Conservation (phyloP, 2,797 vertebrate species). For the Cynopterus sphinx region DNA sequence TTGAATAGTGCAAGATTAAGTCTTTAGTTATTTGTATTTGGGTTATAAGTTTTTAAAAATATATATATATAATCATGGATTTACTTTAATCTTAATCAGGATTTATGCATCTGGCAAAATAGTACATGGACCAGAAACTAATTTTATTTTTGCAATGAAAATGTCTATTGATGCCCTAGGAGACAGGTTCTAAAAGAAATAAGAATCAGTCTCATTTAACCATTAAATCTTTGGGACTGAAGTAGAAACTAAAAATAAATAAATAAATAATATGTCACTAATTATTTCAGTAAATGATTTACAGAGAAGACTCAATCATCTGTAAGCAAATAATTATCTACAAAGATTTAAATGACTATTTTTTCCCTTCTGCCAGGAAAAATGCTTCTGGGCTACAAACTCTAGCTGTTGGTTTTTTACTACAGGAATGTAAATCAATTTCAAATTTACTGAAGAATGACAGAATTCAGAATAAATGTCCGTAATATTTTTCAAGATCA, state of each 20-base stretch:
- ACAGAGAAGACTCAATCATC: neutral
- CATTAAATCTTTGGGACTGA: neutral
- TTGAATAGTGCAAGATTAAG: neutral
- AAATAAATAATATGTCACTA: neutral
- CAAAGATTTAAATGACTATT: conserved; percentile 25
- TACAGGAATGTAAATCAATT: conserved; percentile 1
- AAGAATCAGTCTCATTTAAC: neutral
- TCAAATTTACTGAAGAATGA: conserved; percentile 38
- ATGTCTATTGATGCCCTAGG: neutral
- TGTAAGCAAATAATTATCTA: conserved; percentile 31
- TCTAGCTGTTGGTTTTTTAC: conserved; percentile 37
- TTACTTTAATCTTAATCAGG: neutral
- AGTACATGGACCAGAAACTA: neutral
- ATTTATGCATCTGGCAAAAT: neutral
- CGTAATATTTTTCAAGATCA: neutral
- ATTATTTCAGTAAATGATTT: conserved; percentile 38
- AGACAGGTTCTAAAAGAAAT: neutral
- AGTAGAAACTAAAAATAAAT: neutral
- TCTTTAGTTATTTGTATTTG: neutral
- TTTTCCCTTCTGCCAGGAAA: conserved; percentile 46
- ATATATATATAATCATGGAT: neutral
- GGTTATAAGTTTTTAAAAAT: neutral
- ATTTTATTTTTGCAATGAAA: conserved; percentile 27
- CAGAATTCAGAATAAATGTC: conserved; percentile 11
- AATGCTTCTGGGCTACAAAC: conserved; percentile 8